phyloP scores from a whole-genome alignment of 2,113 vertebrate species.

The Machaerirhynchus nigripectus region DNA sequence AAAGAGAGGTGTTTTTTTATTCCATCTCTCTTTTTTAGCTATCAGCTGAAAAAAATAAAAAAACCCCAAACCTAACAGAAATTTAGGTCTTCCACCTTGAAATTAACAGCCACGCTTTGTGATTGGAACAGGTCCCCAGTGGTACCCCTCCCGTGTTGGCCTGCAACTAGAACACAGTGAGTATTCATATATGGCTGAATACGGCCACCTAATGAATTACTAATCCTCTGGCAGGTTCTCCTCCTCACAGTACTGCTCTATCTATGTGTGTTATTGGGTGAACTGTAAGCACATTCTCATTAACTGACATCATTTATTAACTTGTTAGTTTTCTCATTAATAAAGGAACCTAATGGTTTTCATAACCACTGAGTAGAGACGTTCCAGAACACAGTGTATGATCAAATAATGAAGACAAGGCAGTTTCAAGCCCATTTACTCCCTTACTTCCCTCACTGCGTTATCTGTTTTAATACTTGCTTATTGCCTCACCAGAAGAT shows the following conservation, averaged over 20 bases:
- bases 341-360: background rate
- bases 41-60: background rate
- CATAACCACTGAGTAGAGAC: background rate
- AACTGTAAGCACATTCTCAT: background rate
- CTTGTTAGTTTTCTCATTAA: background rate
- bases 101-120: slow-evolving; percentile 14
- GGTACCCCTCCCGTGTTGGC: slow-evolving; percentile 76
- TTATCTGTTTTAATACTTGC: background rate
- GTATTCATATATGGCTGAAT: background rate
- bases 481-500: background rate
- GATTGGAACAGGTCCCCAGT: slow-evolving; percentile 72
- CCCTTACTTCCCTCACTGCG: background rate
- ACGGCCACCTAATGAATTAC: background rate
- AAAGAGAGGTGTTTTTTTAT: background rate
- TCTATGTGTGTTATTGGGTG: rapidly evolving
- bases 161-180: slow-evolving; percentile 76
- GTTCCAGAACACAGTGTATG: background rate
- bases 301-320: background rate
- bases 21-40: background rate
- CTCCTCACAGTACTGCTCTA: background rate
- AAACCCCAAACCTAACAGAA: background rate
- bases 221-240: background rate
- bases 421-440: background rate
- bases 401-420: background rate
- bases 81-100: background rate